These are phyloP conservation scores for Athalia circularis DNA, from an alignment of 2,888 invertebrate genomes.

Conservation along the genomic window DNA sequence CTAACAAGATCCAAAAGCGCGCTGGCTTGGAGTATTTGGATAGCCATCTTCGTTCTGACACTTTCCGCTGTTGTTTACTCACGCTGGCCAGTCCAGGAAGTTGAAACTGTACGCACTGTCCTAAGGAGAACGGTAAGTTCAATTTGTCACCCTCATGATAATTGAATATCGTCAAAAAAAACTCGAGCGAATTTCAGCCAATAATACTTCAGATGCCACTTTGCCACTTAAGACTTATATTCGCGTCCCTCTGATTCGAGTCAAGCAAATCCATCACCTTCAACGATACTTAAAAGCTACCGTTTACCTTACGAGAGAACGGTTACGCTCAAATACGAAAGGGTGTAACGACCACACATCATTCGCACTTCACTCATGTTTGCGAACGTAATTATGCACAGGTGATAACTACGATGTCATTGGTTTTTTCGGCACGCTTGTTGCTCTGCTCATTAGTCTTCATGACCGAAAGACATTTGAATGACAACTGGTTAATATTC, in stretches of 20 bases:
- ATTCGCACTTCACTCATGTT: neutral
- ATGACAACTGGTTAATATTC: no score
- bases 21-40: constrained; percentile 63
- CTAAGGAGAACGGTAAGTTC: constrained; percentile 66
- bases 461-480: no score
- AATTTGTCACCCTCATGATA: neutral
- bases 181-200: neutral
- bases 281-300: neutral
- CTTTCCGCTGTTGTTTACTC: constrained; percentile 64
- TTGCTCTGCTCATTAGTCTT: no score
- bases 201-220: neutral
- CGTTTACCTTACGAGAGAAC: neutral
- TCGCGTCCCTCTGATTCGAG: neutral
- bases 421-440: no score
- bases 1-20: constrained; percentile 65
- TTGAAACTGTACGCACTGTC: constrained; percentile 68
- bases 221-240: neutral
- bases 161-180: neutral
- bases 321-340: neutral
- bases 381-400: neutral
- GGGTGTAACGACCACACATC: neutral
- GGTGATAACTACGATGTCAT: no score
- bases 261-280: neutral
- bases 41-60: constrained; percentile 62
- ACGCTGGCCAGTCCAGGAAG: constrained; percentile 69